These are phyloP conservation scores for Limenitis camilla DNA, from an alignment of 2,888 invertebrate species.

Conservation along the genomic window DNA sequence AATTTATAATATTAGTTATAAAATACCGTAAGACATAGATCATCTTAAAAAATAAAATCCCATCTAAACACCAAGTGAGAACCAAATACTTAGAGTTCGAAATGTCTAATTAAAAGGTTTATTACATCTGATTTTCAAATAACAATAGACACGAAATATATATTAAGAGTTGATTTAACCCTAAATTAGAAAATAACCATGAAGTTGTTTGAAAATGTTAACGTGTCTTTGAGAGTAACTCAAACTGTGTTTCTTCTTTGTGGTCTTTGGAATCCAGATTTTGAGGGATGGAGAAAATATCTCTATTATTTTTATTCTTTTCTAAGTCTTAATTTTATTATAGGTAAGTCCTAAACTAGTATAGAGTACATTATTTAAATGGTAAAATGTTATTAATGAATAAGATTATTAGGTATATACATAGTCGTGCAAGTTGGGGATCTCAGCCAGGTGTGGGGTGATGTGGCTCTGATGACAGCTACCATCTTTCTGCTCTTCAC, in stretches of 20 bases:
- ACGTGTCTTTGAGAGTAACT: constrained; percentile 15
- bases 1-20: too few species aligned
- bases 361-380: too few species aligned
- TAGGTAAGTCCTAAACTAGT: too few species aligned
- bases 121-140: too few species aligned
- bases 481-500: constrained; percentile 52
- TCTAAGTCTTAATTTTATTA: background rate
- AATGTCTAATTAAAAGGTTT: too few species aligned
- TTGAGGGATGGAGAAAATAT: background rate
- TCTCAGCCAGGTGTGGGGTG: constrained; percentile 52
- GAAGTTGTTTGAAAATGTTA: constrained; percentile 13
- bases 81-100: too few species aligned
- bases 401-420: constrained; percentile 37
- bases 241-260: constrained; percentile 15
- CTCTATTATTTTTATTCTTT: constrained; percentile 19
- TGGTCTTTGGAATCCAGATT: constrained; percentile 21
- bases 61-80: too few species aligned
- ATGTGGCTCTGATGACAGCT: constrained; percentile 48
- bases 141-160: too few species aligned
- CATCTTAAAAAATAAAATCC: too few species aligned
- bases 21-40: too few species aligned
- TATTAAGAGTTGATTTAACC: too few species aligned
- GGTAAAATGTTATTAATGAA: too few species aligned
- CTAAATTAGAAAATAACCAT: constrained; percentile 4
- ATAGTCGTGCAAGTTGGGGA: constrained; percentile 53